Percentiles rank a stretch among this genome's conserved stretches.
phyloP scores from a whole-genome alignment of 2,888 invertebrate species.

The Anaspis maculata region DNA sequence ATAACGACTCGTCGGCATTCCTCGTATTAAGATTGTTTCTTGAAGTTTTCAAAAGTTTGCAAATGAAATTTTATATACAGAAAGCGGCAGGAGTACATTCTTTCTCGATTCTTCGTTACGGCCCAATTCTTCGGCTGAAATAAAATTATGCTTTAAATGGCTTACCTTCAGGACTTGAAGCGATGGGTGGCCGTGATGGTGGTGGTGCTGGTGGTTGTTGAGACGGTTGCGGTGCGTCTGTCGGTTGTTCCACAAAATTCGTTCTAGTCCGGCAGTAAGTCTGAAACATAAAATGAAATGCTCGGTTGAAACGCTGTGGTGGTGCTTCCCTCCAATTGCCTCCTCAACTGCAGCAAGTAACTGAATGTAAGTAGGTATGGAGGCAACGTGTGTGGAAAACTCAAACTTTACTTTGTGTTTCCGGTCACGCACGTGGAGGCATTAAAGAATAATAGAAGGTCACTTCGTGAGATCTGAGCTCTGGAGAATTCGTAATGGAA shows the following conservation, averaged over 20 bases:
- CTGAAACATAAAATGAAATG: conserved; percentile 22
- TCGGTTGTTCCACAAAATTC: conserved; percentile 23
- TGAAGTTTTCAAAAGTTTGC: conserved; percentile 29
- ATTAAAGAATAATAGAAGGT: conserved; percentile 29
- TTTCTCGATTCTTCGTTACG: conserved; percentile 27
- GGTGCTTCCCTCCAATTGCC: neutral
- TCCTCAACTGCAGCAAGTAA: conserved; percentile 18
- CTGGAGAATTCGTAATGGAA: too few species aligned
- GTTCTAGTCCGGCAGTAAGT: conserved; percentile 27
- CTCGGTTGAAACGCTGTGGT: neutral
- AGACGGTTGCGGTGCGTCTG: too few species aligned
- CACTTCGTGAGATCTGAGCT: too few species aligned
- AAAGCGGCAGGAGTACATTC: conserved; percentile 25
- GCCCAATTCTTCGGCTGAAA: conserved; percentile 7
- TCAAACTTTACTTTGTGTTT: conserved; percentile 19
- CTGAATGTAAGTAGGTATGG: too few species aligned
- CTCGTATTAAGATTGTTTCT: conserved; percentile 35
- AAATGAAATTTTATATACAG: conserved; percentile 33
- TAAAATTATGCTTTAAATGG: conserved; percentile 5
- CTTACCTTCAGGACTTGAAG: conserved; percentile 32
- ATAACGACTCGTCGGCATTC: conserved; percentile 31
- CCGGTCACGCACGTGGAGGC: conserved; percentile 29
- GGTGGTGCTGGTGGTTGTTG: too few species aligned
- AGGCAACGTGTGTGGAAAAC: conserved; percentile 23
- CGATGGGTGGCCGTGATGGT: neutral